Conservation (phyloP, 2,888 invertebrate species). For the Lacanobia wlatinum region DNA sequence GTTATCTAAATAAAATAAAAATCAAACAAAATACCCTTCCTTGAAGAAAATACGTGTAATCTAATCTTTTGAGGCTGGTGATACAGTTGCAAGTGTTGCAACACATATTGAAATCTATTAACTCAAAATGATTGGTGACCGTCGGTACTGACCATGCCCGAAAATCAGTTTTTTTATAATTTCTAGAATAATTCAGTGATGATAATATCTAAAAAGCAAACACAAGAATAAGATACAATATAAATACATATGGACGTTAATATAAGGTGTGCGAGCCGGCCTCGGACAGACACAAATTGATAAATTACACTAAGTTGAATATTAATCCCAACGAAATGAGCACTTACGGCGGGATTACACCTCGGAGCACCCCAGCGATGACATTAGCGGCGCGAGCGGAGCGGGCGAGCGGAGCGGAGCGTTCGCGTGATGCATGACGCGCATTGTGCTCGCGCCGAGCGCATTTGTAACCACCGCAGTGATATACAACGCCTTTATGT, state of each 20-base stretch:
- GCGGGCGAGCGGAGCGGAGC: constrained; percentile 30
- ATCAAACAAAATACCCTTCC: not conserved
- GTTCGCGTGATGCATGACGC: constrained; percentile 74
- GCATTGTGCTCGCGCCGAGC: constrained; percentile 73
- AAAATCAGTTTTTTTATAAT: not conserved
- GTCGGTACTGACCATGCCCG: not conserved
- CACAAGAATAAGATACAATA: constrained; percentile 40
- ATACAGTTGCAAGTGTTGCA: not conserved
- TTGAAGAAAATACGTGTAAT: not conserved
- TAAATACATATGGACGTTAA: constrained; percentile 55
- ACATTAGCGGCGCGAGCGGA: constrained; percentile 58
- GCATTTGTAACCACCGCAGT: constrained; percentile 75
- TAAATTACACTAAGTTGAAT: constrained; percentile 82
- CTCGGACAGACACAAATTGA: constrained; percentile 77
- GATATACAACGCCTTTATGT: constrained; percentile 76
- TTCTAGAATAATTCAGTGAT: constrained; percentile 1
- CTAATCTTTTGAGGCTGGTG: not conserved
- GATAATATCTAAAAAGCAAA: constrained; percentile 45
- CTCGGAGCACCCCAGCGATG: constrained; percentile 65
- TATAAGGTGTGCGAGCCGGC: constrained; percentile 41
- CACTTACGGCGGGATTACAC: constrained; percentile 83
- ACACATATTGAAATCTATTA: not conserved
- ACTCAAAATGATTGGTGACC: not conserved
- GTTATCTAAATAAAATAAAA: not conserved
- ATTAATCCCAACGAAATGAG: constrained; percentile 84